Evolutionary conservation across 2,888 invertebrate genomes (phyloP), one percentile per base, ranked within the genome.

Genomic region (Ypsolopha scabrella): DNA sequence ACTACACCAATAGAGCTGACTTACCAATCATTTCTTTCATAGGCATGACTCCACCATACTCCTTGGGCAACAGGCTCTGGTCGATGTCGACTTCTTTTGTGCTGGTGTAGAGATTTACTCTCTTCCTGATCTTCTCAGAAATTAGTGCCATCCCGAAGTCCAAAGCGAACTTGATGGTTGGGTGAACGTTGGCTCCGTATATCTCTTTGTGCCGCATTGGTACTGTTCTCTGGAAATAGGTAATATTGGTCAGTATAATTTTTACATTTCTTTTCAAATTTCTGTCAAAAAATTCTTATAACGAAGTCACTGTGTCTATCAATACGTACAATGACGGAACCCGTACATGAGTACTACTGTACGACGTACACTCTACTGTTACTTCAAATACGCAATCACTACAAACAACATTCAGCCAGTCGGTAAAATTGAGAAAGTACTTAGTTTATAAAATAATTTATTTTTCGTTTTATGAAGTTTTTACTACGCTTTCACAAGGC

Each of bases 1-100:
- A 4, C 24, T 24, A 24, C 24, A 24, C 24, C 24, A 24, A 24
- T 13, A 7, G 38, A 7, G 11, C 8, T 7, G 33, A 59, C 70
- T 87, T 68, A 94, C 94, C 90, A 57, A 94, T 94, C 94, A 95
- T 94, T 67, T 94, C 91, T 48, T 89, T 88, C 91, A 94, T 91
- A 0, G 94, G 94, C 80, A 94, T 91, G n/a, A 82, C 88, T 7
- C 95, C 95, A 6, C 95, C 95, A 63, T 94, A 95, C 67, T 95
- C 95, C 60, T 91, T 90, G 0, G 95, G 95, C 51, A 95, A 72
- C 57, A 93, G 80, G 51, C 76, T 88, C 55, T 85, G 79, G 58
- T 92, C 91, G 55, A 93, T 86, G 60, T 87, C 79, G 1, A 89
- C 82, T 6, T 92, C 91, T 0, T 91, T 89, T 7, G 90, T 62